phyloP scores from a whole-genome alignment of 2,113 vertebrate genomes.

The Bambusicola thoracicus region DNA sequence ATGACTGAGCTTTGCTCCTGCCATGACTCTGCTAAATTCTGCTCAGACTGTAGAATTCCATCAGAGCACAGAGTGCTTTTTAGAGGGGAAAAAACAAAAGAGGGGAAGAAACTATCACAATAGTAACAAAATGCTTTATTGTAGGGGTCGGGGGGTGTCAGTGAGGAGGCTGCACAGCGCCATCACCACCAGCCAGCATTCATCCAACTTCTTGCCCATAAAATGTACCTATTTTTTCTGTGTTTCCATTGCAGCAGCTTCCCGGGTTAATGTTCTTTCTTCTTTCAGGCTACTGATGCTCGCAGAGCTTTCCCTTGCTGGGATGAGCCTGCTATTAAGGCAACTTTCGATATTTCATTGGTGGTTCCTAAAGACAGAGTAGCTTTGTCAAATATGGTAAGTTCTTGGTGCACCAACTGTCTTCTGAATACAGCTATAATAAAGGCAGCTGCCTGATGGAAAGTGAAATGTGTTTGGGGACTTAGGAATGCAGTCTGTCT shows the following conservation, averaged over 20 bases:
- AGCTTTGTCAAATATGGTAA: conserved; percentile 98
- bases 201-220: not conserved
- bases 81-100: not conserved
- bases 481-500: not conserved
- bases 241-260: not conserved
- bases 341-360: conserved; percentile 96
- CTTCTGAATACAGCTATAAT: not conserved
- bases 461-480: not conserved
- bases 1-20: conserved; percentile 50
- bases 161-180: not conserved
- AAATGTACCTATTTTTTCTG: not conserved
- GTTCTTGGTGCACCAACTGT: conserved; percentile 22
- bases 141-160: not conserved
- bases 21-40: conserved; percentile 50
- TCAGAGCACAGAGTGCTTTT: not conserved
- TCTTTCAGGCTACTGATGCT: conserved; percentile 92
- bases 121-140: not conserved
- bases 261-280: conserved; percentile 26
- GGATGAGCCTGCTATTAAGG: conserved; percentile 98
- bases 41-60: conserved; percentile 5
- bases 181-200: too few species aligned
- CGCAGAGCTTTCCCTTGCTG: conserved; percentile 98
- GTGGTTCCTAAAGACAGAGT: conserved; percentile 97
- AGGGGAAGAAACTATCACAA: not conserved
- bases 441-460: not conserved